Evolutionary conservation across 1,140 invertebrate genomes (phyloP), one percentile per base, ranked within the genome.

Genomic region (Conus ventricosus): DNA sequence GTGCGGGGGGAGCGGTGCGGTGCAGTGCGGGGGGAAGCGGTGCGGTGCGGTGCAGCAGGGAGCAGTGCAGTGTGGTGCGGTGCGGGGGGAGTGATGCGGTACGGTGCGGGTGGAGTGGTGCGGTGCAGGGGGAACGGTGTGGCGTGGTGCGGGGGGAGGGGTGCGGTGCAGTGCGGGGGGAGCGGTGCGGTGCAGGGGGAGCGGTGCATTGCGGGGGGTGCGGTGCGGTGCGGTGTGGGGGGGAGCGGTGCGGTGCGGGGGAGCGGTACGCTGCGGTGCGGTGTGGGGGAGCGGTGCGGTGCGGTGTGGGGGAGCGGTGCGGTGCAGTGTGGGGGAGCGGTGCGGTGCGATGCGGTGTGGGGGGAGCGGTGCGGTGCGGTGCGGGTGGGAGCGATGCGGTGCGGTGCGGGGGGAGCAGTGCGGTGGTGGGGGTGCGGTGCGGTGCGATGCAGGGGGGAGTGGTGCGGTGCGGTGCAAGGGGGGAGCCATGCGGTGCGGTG

Each of bases 341-440:
- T 83, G 53, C 81, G 81, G 55, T 83, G 81, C 81, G 81, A 55
- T 83, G 81, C 81, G 81, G 11, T 83, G 81, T 71, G 23, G 78
- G 85, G 71, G 85, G 20, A 80, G 85, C 85, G 15, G 23, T 71
- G 23, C 67, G 67, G 23, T 83, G 53, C 81, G 81, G 55, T 83
- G 81, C 81, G 81, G 11, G 54, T 51, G 53, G 81, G 11, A 55
- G 81, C 81, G 85, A 55, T 87, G 85, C 85, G 85, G 20, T 87
- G 85, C 85, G 85, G 55, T 87, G 85, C 85, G 85, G 25, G 78
- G 85, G 71, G 85, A 78, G 78, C 11, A 17, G 20, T 87, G 85
- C 85, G 85, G 20, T 87, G 85, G 71, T 71, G 20, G 54, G 71
- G 71, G 27, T 87, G 85, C 85, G 71, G 55, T 87, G 75, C 85